Evolutionary conservation across 1,140 invertebrate species (phyloP).

Genomic region (Leptinotarsa texana): DNA sequence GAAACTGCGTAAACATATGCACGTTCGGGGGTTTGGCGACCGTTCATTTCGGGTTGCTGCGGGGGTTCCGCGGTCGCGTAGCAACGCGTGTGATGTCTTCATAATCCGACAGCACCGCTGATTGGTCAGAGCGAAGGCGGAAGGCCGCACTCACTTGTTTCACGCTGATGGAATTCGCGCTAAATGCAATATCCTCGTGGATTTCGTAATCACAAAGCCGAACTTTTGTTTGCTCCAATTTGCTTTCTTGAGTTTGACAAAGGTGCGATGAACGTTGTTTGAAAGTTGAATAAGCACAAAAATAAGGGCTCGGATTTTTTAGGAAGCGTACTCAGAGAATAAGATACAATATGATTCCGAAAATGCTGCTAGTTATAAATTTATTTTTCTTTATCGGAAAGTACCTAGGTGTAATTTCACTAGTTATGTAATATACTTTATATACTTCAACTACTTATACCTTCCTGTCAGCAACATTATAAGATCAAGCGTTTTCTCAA

Average conservation of each 20-base stretch:
- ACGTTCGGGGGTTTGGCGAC: conserved; percentile 26
- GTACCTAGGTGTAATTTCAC: too few species aligned
- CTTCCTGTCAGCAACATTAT: too few species aligned
- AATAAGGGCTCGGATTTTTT: background rate
- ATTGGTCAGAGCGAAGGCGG: conserved; percentile 50
- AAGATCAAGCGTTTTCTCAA: too few species aligned
- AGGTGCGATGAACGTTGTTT: background rate
- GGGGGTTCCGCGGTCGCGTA: conserved; percentile 50
- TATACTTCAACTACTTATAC: too few species aligned
- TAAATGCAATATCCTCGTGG: conserved; percentile 40
- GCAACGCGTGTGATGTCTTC: conserved; percentile 54
- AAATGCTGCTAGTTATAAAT: too few species aligned
- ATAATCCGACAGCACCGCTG: conserved; percentile 52
- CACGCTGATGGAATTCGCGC: conserved; percentile 47
- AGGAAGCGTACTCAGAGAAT: too few species aligned
- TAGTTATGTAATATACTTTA: too few species aligned
- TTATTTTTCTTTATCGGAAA: too few species aligned
- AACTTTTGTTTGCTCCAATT: conserved; percentile 14
- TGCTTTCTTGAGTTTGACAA: background rate
- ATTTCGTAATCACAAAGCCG: conserved; percentile 33
- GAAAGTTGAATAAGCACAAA: background rate
- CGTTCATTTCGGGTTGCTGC: conserved; percentile 45
- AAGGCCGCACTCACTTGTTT: conserved; percentile 44
- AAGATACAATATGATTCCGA: too few species aligned
- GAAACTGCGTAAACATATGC: conserved; percentile 27